Evolutionary conservation across 2,113 vertebrate species (phyloP), one percentile per base, ranked within the genome.

Genomic region (Nothoprocta perdicaria): DNA sequence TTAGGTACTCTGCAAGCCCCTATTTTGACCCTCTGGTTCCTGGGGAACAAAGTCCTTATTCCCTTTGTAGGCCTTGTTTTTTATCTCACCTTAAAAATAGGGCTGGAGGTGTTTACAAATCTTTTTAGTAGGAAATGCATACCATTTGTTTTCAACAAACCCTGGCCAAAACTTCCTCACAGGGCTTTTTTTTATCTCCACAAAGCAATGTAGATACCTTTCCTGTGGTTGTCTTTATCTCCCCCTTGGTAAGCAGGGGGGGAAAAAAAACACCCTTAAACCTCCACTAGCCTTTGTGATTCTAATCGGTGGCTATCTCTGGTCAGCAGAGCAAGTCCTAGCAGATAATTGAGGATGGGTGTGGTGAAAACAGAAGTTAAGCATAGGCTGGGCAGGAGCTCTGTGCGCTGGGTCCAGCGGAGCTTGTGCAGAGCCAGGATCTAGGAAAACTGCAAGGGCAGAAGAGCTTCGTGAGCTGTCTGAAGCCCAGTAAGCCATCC

Each of bases 291-390:
- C 73, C 35, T 55, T 92, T 92, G 38, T 72, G 76, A 91, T 94
- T 81, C 62, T 95, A 88, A 95, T 93, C 86, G 89, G 66, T 53
- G 52, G 40, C 33, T 22, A 3, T 6, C 52, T 72, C 66, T 81
- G 93, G 92, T 94, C 95, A 95, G 80, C 82, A 89, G 33, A 95
- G 86, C 92, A 84, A 77, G 79, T 87, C 43, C 87, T 52, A 83
- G 76, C 76, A 92, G 87, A 91, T 91, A 69, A 69, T 8, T 50
- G 50, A 48, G 65, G 57, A 65, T 78, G 68, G 87, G 79, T 86
- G 87, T 92, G 92, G 82, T 87, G 33, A 75, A 73, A 67, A 1
- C 46, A 79, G 57, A 73, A 85, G 41, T 71, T 38, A 33, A 52
- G 55, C 78, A 11, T 0, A 0, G 13, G 12, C 38, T 69, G 40